Evolutionary conservation across 2,113 vertebrate genomes (phyloP).

Genomic region (Takifugu flavidus): DNA sequence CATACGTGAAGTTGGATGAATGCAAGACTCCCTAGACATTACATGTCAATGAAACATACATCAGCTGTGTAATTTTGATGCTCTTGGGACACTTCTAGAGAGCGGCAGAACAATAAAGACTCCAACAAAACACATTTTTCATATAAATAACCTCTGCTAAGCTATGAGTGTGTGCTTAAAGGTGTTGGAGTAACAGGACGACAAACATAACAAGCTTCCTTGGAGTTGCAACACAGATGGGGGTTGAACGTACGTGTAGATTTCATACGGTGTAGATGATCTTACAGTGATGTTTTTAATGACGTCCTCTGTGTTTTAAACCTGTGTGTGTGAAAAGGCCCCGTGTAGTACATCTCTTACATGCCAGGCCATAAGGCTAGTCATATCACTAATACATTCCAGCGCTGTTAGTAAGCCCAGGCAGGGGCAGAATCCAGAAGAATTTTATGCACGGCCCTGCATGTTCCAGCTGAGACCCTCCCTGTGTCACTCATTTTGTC

Average conservation of each 20-base stretch:
- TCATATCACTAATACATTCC: conserved; percentile 36
- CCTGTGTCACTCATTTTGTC: conserved; percentile 66
- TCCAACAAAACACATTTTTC: background rate
- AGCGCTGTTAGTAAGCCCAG: conserved; percentile 31
- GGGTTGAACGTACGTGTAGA: conserved; percentile 41
- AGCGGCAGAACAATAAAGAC: conserved; percentile 7
- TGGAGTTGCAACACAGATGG: conserved; percentile 33
- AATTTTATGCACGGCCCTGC: conserved; percentile 43
- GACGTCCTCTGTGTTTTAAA: conserved; percentile 60
- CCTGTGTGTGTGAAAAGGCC: conserved; percentile 40
- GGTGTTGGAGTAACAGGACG: background rate
- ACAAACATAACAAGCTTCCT: conserved; percentile 46
- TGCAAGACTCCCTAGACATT: too few relatives aligned
- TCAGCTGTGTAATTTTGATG: background rate
- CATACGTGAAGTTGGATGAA: too few relatives aligned
- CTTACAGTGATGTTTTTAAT: conserved; percentile 59
- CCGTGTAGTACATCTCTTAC: conserved; percentile 1
- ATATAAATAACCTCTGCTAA: background rate
- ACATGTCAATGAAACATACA: background rate
- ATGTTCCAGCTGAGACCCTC: conserved; percentile 53
- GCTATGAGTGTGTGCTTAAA: background rate
- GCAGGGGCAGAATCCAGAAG: conserved; percentile 43
- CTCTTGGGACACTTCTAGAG: background rate
- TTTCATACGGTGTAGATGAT: conserved; percentile 46
- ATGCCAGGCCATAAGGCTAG: conserved; percentile 20